These are phyloP conservation scores for Agraylea sexmaculata DNA, from an alignment of 1,140 invertebrate species.

Conservation along the genomic window DNA sequence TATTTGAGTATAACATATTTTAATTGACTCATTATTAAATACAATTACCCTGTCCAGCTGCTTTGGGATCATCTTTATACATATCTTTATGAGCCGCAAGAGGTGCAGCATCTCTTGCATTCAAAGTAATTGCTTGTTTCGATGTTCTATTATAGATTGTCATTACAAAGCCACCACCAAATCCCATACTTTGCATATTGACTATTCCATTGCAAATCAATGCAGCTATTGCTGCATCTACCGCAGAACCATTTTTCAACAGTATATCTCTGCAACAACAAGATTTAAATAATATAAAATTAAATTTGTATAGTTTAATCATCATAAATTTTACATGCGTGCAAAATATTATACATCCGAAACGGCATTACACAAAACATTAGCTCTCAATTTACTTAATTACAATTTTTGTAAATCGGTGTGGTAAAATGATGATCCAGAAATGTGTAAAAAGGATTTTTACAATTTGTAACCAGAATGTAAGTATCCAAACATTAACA, in stretches of 20 bases:
- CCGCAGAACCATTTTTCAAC: slow-evolving; percentile 66
- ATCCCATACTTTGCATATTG: slow-evolving; percentile 74
- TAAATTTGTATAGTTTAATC: slow-evolving; percentile 1
- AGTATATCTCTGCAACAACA: slow-evolving; percentile 61
- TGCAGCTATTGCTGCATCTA: slow-evolving; percentile 75
- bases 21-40: too few relatives aligned
- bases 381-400: too few relatives aligned
- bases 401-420: too few relatives aligned
- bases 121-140: slow-evolving; percentile 53
- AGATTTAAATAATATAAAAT: too few relatives aligned
- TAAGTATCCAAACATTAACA: too few relatives aligned
- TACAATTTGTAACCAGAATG: too few relatives aligned
- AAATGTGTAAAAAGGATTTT: too few relatives aligned
- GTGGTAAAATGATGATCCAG: too few relatives aligned
- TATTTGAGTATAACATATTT: slow-evolving; percentile 1
- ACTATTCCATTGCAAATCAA: slow-evolving; percentile 78
- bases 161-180: slow-evolving; percentile 82
- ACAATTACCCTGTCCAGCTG: slow-evolving; percentile 28
- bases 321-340: slow-evolving; percentile 10
- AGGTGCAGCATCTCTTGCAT: slow-evolving; percentile 74
- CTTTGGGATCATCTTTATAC: slow-evolving; percentile 44
- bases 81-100: slow-evolving; percentile 50
- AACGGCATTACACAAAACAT: too few relatives aligned
- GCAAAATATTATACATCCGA: too few relatives aligned
- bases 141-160: slow-evolving; percentile 61